A percentile compares a stretch with the other conserved stretches of the same genome.
These are phyloP conservation scores for Ceratosolen fusciceps DNA, from an alignment of 1,140 invertebrate species.

Conservation along the genomic window DNA sequence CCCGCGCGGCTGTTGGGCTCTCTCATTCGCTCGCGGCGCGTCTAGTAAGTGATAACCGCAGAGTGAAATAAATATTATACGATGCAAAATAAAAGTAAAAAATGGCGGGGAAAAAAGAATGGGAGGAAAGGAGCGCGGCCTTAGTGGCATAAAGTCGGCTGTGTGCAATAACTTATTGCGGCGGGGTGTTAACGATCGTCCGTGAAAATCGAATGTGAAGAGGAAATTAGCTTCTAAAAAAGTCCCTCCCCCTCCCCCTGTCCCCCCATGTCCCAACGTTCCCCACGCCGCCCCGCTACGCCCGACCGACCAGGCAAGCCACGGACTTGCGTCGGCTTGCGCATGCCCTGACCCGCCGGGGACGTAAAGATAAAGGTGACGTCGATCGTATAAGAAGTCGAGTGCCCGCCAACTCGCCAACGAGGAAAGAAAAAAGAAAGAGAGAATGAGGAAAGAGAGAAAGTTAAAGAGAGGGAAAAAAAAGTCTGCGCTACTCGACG, in stretches of 20 bases:
- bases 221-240: conserved; percentile 64
- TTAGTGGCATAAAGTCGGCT: conserved; percentile 45
- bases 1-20: neutral
- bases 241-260: neutral
- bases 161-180: conserved; percentile 61
- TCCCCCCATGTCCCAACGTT: too few species aligned
- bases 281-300: too few species aligned
- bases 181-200: conserved; percentile 52
- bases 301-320: too few species aligned
- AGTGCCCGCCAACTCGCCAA: conserved; percentile 31
- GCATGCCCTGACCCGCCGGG: neutral
- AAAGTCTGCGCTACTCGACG: neutral
- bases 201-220: conserved; percentile 66
- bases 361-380: conserved; percentile 60
- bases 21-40: conserved; percentile 40
- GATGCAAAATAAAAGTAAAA: conserved; percentile 56
- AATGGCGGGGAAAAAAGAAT: conserved; percentile 16
- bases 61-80: conserved; percentile 66
- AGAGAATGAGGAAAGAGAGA: too few species aligned
- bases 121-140: conserved; percentile 43
- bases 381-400: conserved; percentile 40
- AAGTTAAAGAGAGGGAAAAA: too few species aligned
- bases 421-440: neutral
- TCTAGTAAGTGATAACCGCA: conserved; percentile 61
- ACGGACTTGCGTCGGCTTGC: neutral